These are phyloP conservation scores for Labeo rohita DNA, from an alignment of 2,113 vertebrate species.

Conservation along the genomic window DNA sequence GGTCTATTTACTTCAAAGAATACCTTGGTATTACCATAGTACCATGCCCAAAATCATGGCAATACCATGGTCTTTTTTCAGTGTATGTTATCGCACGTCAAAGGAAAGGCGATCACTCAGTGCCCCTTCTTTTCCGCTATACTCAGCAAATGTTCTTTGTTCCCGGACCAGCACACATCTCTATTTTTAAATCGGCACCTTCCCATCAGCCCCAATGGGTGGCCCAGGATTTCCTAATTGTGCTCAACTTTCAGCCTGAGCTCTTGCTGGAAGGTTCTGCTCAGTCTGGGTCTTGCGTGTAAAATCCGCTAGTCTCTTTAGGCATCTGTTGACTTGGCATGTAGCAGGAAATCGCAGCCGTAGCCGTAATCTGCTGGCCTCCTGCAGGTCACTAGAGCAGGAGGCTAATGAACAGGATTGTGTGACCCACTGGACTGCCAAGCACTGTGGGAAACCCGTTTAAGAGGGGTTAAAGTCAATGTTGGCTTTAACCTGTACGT, in stretches of 20 bases:
- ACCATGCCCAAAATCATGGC: background rate
- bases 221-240: constrained; percentile 50
- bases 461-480: background rate
- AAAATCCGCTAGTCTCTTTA: constrained; percentile 54
- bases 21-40: background rate
- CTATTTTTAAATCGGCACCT: constrained; percentile 11
- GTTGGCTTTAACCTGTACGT: background rate
- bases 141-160: background rate
- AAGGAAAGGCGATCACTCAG: background rate
- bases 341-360: background rate
- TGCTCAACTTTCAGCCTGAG: constrained; percentile 37
- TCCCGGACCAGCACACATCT: background rate
- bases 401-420: background rate
- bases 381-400: constrained; percentile 47
- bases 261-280: constrained; percentile 22
- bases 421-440: background rate
- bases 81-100: background rate
- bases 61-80: background rate
- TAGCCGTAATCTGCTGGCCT: constrained; percentile 10
- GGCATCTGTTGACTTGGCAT: constrained; percentile 52
- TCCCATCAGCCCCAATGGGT: constrained; percentile 26
- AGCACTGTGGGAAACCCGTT: constrained; percentile 29
- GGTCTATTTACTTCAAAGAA: background rate
- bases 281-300: background rate
- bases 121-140: background rate